Conservation (phyloP, 2,797 vertebrate genomes). For the Carcharodon carcharias region DNA sequence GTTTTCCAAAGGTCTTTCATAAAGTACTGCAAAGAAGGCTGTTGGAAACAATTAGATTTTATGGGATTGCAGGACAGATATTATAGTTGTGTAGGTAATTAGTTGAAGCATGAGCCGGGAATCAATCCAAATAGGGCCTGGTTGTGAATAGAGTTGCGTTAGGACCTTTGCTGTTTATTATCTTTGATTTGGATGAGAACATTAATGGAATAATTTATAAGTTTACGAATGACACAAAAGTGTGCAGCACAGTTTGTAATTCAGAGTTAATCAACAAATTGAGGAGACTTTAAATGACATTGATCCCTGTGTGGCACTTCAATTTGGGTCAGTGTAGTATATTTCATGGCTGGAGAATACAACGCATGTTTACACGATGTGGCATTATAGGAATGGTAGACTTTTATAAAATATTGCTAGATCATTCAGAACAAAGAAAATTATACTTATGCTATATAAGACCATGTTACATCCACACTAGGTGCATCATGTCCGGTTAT, state of each 20-base stretch:
- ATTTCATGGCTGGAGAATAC: not conserved
- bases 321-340: not conserved
- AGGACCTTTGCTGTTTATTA: no score
- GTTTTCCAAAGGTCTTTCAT: not conserved
- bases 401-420: not conserved
- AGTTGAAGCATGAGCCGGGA: no score
- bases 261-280: not conserved
- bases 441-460: not conserved
- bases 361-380: not conserved
- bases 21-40: not conserved
- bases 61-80: not conserved
- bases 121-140: no score
- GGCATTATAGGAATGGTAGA: not conserved
- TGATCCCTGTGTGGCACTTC: not conserved
- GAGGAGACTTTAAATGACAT: not conserved
- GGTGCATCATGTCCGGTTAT: not conserved
- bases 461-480: not conserved
- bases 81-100: not conserved
- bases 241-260: not conserved
- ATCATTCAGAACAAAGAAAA: not conserved
- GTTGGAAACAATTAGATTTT: not conserved
- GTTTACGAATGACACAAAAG: not conserved
- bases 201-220: no score
- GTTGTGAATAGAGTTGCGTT: no score
- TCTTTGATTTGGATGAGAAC: no score